Evolutionary conservation across 2,888 invertebrate genomes (phyloP).

Genomic region (Cephus spinipes): DNA sequence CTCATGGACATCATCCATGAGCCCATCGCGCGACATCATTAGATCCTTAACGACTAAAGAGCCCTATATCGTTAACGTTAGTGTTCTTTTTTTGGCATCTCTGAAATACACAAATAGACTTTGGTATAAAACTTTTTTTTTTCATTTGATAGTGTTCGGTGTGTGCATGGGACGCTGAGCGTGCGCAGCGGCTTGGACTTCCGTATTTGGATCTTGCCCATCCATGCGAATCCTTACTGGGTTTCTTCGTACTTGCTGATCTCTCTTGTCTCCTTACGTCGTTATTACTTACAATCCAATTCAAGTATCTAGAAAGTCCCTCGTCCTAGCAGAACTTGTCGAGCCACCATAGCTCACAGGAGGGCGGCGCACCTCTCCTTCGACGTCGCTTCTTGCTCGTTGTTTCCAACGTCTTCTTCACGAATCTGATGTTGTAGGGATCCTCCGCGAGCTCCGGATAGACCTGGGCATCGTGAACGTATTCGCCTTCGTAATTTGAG

Average conservation of each 20-base stretch:
- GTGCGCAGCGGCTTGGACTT: slow-evolving; percentile 35
- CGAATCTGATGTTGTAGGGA: slow-evolving; percentile 92
- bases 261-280: slow-evolving; percentile 25
- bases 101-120: slow-evolving; percentile 76
- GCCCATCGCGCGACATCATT: slow-evolving; percentile 30
- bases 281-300: background rate
- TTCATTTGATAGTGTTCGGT: slow-evolving; percentile 68
- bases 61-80: slow-evolving; percentile 52
- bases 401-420: slow-evolving; percentile 83
- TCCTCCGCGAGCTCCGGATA: slow-evolving; percentile 96
- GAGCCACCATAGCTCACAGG: slow-evolving; percentile 68
- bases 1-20: slow-evolving; percentile 18
- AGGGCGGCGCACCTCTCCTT: slow-evolving; percentile 71
- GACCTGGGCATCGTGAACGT: slow-evolving; percentile 88
- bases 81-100: slow-evolving; percentile 70
- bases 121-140: slow-evolving; percentile 68
- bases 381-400: slow-evolving; percentile 77
- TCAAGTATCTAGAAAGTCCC: background rate
- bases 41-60: slow-evolving; percentile 44
- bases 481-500: slow-evolving; percentile 89
- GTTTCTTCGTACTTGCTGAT: slow-evolving; percentile 20
- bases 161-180: slow-evolving; percentile 67
- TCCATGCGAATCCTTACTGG: slow-evolving; percentile 25
- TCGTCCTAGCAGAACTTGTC: slow-evolving; percentile 61
- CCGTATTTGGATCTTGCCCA: slow-evolving; percentile 15